Percentiles rank a stretch among this genome's conserved stretches.
Conservation (phyloP, 2,113 vertebrate genomes). For the Gnathonemus echidnorhynchus region DNA sequence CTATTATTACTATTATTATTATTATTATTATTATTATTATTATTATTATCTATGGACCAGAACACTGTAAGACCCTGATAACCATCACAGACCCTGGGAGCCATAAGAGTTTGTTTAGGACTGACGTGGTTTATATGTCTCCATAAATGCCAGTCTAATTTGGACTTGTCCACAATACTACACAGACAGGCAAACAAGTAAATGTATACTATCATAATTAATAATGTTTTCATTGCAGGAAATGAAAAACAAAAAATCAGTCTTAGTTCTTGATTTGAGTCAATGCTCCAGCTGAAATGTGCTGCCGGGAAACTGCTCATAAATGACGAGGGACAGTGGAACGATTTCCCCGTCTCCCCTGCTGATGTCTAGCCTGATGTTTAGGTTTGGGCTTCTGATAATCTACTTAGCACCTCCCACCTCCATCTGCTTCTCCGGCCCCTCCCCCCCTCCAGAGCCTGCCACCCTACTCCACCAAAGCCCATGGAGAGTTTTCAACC, state of each 20-base stretch:
- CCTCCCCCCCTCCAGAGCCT: not conserved
- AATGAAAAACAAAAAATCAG: not conserved
- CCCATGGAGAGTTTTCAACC: not conserved
- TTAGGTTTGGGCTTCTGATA: not conserved
- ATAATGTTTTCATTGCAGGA: not conserved
- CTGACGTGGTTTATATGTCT: not conserved
- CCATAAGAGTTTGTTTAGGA: not conserved
- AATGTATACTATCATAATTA: not conserved
- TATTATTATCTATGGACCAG: not conserved
- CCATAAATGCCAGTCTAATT: not conserved
- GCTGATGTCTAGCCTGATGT: not conserved
- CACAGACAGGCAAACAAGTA: not conserved
- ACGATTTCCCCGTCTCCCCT: not conserved
- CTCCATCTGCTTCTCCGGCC: not conserved
- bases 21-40: not conserved
- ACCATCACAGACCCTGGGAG: not conserved
- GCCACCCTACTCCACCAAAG: not conserved
- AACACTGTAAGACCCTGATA: too few species aligned
- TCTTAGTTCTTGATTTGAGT: not conserved
- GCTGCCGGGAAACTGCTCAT: not conserved
- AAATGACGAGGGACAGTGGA: not conserved
- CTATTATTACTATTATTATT: not conserved
- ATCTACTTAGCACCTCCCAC: not conserved
- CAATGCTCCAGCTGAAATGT: not conserved
- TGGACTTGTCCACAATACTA: not conserved